Conservation (phyloP, 2,113 vertebrate species). For the Leptosomus discolor region DNA sequence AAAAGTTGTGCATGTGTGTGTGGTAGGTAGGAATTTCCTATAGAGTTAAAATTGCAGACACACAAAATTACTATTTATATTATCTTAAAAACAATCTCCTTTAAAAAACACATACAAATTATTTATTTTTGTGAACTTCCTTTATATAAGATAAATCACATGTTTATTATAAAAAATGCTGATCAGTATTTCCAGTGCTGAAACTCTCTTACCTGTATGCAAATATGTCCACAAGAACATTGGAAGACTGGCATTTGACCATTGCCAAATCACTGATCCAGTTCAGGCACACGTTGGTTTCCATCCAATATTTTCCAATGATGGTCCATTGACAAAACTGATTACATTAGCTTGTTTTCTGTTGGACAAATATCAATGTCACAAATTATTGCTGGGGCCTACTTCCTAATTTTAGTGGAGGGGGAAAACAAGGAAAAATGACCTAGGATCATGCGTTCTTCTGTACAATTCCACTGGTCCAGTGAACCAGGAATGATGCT, state of each 20-base stretch:
- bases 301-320: background rate
- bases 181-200: background rate
- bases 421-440: background rate
- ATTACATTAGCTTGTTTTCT: background rate
- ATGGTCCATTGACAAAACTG: background rate
- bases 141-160: background rate
- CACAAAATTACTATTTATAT: background rate
- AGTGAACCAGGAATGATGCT: background rate
- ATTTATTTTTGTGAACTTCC: background rate
- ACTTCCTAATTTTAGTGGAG: background rate
- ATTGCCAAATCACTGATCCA: background rate
- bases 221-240: background rate
- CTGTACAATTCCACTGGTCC: background rate
- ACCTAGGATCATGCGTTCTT: background rate
- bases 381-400: background rate
- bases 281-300: background rate
- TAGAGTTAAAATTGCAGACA: background rate
- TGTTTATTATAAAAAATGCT: background rate
- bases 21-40: background rate
- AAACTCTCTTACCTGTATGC: background rate
- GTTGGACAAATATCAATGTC: background rate
- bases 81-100: background rate
- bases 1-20: fast-evolving
- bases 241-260: background rate
- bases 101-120: background rate